Conservation (phyloP, 1,140 invertebrate species). For the Matsumurasca onukii region DNA sequence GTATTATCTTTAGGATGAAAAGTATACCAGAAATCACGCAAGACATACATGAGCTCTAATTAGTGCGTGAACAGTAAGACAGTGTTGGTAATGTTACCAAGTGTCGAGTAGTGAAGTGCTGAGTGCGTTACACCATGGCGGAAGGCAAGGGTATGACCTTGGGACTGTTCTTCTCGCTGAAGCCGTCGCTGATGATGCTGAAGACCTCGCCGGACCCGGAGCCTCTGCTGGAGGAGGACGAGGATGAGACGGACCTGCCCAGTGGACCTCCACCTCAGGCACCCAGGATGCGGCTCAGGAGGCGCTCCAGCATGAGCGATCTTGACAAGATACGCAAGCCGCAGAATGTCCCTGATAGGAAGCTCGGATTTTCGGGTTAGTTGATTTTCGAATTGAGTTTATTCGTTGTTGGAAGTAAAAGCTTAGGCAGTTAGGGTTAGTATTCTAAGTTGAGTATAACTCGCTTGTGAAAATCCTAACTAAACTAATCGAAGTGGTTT, state of each 20-base stretch:
- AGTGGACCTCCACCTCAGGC: background rate
- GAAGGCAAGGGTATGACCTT: constrained; percentile 50
- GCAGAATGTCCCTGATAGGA: background rate
- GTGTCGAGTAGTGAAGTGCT: too few species aligned
- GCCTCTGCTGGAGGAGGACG: constrained; percentile 43
- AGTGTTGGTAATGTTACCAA: too few species aligned
- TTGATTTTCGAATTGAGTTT: background rate
- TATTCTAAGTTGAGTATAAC: too few species aligned
- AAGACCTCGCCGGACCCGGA: constrained; percentile 52
- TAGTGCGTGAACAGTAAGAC: too few species aligned
- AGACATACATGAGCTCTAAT: too few species aligned
- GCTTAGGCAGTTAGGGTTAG: too few species aligned
- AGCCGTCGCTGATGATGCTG: constrained; percentile 58
- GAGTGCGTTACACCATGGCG: background rate
- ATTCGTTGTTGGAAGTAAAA: too few species aligned
- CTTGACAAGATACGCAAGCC: constrained; percentile 59
- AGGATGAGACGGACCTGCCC: constrained; percentile 40
- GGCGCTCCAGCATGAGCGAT: constrained; percentile 70
- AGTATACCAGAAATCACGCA: too few species aligned
- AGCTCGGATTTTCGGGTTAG: constrained; percentile 6
- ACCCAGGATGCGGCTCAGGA: constrained; percentile 55
- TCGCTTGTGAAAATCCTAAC: too few species aligned
- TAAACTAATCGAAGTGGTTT: too few species aligned
- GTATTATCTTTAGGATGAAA: too few species aligned
- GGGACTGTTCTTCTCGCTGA: constrained; percentile 60